Evolutionary conservation across 2,113 vertebrate genomes (phyloP).

Genomic region (Orthonyx spaldingii): DNA sequence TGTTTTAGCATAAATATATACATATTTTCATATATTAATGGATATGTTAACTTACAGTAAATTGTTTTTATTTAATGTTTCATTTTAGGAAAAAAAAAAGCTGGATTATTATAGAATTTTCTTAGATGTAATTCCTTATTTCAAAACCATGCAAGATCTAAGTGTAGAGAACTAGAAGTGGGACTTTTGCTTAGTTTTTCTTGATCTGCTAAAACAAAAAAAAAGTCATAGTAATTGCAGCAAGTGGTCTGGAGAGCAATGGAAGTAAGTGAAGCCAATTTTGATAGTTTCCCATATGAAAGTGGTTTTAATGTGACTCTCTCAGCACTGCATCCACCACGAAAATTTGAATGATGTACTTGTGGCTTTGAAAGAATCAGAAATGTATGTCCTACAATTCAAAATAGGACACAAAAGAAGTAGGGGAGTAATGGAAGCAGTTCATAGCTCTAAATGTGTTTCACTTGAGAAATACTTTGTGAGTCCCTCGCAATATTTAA

Average conservation of each 20-base stretch:
- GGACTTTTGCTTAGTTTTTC: not conserved
- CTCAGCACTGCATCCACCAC: not conserved
- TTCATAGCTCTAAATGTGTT: not conserved
- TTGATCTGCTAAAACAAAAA: not conserved
- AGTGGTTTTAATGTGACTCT: not conserved
- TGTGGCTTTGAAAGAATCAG: not conserved
- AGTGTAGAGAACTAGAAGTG: not conserved
- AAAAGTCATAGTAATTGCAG: not conserved
- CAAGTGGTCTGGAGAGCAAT: not conserved
- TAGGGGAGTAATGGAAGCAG: not conserved
- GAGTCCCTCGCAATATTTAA: not conserved
- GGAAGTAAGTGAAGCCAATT: not conserved
- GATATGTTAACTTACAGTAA: not conserved
- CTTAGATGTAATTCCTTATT: not conserved
- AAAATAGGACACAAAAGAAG: not conserved
- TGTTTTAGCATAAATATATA: not conserved
- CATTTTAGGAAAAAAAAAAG: not conserved
- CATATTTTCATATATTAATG: not conserved
- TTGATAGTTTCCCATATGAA: not conserved
- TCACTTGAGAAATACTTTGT: not conserved
- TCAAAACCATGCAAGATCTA: not conserved
- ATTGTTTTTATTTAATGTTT: not conserved
- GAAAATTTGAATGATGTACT: not conserved
- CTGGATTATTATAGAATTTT: not conserved
- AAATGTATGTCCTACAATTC: not conserved